Conservation (phyloP, 2,113 vertebrate genomes). For the Callaeas wilsoni region DNA sequence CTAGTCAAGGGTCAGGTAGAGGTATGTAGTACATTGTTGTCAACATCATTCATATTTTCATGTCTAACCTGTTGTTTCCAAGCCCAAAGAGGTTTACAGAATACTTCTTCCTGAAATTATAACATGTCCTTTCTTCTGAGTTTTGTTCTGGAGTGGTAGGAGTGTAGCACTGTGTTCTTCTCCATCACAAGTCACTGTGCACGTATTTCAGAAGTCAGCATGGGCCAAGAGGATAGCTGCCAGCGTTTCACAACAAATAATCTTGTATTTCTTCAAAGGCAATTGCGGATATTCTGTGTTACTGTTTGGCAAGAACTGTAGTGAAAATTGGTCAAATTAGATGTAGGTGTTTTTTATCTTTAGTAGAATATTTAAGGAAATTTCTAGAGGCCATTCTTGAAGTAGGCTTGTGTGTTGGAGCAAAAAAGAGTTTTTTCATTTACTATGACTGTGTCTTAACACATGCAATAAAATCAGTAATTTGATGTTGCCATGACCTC, state of each 20-base stretch:
- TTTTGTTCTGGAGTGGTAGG: not conserved
- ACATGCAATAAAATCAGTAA: not conserved
- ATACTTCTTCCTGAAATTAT: not conserved
- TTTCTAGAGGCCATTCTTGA: constrained; percentile 1
- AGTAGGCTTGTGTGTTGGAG: not conserved
- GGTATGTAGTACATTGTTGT: not conserved
- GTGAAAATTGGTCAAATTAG: not conserved
- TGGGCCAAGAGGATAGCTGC: not conserved
- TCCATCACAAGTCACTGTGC: not conserved
- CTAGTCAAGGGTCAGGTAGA: not conserved
- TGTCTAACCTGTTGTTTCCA: not conserved
- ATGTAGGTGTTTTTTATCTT: constrained; percentile 42
- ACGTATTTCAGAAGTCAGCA: not conserved
- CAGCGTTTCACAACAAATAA: not conserved
- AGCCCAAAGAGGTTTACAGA: not conserved
- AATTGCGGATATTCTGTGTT: not conserved
- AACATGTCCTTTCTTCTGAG: not conserved
- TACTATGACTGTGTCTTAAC: not conserved
- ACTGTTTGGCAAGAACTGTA: not conserved
- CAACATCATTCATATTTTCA: not conserved
- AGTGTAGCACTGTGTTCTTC: not conserved
- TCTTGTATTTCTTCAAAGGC: not conserved
- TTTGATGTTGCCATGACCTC: not conserved
- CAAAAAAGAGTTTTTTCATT: constrained; percentile 21
- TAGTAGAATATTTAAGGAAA: constrained; percentile 14